phyloP scores from a whole-genome alignment of 2,113 vertebrate genomes.

The Dasyprocta punctata region DNA sequence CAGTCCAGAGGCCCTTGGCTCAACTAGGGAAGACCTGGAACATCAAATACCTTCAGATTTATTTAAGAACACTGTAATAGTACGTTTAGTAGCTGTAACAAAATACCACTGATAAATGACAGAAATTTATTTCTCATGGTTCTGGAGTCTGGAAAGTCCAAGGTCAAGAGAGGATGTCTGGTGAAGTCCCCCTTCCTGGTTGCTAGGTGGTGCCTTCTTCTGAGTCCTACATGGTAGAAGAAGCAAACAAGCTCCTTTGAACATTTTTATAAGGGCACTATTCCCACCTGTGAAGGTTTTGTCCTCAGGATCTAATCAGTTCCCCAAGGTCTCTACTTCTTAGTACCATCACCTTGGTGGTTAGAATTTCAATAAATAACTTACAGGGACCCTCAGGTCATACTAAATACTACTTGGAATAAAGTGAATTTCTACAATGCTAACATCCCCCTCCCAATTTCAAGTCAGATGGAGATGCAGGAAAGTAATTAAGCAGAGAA shows the following conservation, averaged over 20 bases:
- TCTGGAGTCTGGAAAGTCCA: not conserved
- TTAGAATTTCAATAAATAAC: not conserved
- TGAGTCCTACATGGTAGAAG: not conserved
- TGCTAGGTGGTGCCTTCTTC: not conserved
- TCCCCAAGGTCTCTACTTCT: too few relatives aligned
- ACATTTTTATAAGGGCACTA: not conserved
- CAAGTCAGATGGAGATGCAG: not conserved
- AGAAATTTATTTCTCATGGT: not conserved
- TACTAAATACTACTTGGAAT: not conserved
- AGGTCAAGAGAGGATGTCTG: not conserved
- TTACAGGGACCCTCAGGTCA: not conserved
- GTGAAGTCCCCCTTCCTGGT: not conserved
- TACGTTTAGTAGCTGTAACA: not conserved
- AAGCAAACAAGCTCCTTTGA: not conserved
- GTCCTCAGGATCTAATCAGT: not conserved
- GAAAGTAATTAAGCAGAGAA: slow-evolving; percentile 54
- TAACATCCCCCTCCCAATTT: slow-evolving; percentile 43
- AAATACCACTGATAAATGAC: not conserved
- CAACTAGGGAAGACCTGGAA: not conserved
- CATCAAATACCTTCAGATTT: not conserved
- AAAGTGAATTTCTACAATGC: slow-evolving; percentile 1
- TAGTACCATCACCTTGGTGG: not conserved
- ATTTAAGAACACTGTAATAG: not conserved
- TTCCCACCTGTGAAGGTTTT: not conserved
- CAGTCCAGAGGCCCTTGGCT: not conserved